Evolutionary conservation across 2,797 vertebrate species (phyloP).

Genomic region (Coluber constrictor): DNA sequence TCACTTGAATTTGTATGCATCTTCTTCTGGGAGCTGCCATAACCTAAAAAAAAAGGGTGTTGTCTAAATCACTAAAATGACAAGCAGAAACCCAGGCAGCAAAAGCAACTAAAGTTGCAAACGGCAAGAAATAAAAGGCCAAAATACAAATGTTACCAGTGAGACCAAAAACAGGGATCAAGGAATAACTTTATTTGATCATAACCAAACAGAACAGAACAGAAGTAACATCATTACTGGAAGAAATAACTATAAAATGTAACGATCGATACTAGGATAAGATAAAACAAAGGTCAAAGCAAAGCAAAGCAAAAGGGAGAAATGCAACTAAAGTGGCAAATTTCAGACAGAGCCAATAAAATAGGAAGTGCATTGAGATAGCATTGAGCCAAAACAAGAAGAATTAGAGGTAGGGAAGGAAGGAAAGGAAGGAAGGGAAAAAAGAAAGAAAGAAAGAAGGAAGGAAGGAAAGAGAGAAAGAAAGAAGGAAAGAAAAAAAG

Average conservation of each 20-base stretch:
- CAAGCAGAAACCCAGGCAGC: neutral
- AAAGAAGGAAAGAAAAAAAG: too few relatives aligned
- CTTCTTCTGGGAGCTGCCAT: neutral
- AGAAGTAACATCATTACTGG: neutral
- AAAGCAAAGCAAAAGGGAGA: neutral
- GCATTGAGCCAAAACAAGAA: neutral
- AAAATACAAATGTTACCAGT: neutral
- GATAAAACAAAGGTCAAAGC: neutral
- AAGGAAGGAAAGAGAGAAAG: accelerated
- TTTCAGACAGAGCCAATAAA: neutral
- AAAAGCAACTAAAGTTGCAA: neutral
- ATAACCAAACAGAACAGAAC: neutral
- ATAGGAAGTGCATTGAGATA: neutral
- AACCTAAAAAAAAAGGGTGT: accelerated
- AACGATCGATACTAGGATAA: neutral
- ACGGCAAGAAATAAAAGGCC: neutral
- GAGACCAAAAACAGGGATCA: neutral
- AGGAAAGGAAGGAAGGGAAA: too few relatives aligned
- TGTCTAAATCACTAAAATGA: neutral
- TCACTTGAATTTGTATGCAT: neutral
- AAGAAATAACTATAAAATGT: neutral
- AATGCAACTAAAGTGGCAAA: neutral
- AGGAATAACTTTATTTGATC: neutral
- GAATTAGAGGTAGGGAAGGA: neutral
- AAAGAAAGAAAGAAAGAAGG: too few relatives aligned